Conservation (phyloP, 92 coral and sea anemone species). For the Bergia puertoricense region DNA sequence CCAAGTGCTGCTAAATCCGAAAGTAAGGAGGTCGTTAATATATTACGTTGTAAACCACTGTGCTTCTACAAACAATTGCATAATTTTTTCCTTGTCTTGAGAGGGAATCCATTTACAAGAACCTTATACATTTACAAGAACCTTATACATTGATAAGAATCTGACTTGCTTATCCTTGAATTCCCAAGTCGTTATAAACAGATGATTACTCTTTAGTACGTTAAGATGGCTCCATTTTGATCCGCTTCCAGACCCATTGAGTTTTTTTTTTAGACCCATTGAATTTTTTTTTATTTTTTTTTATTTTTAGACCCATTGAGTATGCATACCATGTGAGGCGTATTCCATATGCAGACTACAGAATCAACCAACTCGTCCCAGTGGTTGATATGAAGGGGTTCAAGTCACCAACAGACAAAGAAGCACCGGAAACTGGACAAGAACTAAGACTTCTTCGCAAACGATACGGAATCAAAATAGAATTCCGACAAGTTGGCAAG, state of each 20-base stretch:
- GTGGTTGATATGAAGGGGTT: conserved; percentile 56
- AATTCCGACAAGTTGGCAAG: conserved; percentile 86
- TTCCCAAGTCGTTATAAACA: background rate
- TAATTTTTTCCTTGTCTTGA: no score
- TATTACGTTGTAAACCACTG: no score
- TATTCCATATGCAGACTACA: conserved; percentile 90
- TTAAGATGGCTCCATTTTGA: background rate
- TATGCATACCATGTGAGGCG: conserved; percentile 91
- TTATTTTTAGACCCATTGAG: conserved; percentile 71
- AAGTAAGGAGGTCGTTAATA: no score
- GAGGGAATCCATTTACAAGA: no score
- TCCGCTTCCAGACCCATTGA: no score
- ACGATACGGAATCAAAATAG: conserved; percentile 94
- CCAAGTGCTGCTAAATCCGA: no score
- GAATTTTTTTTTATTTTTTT: background rate
- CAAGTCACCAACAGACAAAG: conserved; percentile 1
- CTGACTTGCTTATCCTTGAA: no score
- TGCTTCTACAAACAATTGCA: no score
- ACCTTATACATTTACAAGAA: no score
- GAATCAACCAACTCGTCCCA: conserved; percentile 86
- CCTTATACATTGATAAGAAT: no score
- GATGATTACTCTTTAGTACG: background rate
- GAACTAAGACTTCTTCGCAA: conserved; percentile 77
- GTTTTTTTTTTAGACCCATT: no score
- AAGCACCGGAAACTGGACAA: background rate